phyloP scores from a whole-genome alignment of 2,113 vertebrate genomes.

The Hirundichthys speculiger region DNA sequence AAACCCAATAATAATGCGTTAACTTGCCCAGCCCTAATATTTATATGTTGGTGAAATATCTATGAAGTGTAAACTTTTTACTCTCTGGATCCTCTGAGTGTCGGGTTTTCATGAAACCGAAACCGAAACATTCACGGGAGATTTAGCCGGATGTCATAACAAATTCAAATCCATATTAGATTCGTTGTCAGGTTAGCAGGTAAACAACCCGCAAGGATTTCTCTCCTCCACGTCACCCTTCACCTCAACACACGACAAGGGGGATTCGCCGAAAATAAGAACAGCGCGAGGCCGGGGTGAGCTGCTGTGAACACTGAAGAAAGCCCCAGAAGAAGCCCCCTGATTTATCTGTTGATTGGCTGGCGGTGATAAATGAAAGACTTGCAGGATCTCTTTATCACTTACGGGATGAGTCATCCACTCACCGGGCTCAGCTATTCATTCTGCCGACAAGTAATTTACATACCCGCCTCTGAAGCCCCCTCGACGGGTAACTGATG shows the following conservation, averaged over 20 bases:
- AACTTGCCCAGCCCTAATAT: no score
- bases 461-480: background rate
- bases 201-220: background rate
- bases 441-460: background rate
- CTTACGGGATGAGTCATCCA: conserved; percentile 12
- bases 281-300: background rate
- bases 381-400: conserved; percentile 6
- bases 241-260: rapidly evolving
- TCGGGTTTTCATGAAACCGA: background rate
- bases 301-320: background rate
- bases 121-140: background rate
- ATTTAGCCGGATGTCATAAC: no score
- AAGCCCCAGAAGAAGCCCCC: no score
- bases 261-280: background rate
- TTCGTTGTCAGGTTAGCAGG: background rate
- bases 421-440: background rate
- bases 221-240: background rate
- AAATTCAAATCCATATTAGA: background rate
- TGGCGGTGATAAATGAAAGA: background rate
- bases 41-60: no score
- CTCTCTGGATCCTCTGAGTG: no score
- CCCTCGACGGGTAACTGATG: background rate
- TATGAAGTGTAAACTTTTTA: no score
- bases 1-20: no score
- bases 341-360: background rate